Conservation (phyloP, 2,797 vertebrate species). For the Parambassis ranga region DNA sequence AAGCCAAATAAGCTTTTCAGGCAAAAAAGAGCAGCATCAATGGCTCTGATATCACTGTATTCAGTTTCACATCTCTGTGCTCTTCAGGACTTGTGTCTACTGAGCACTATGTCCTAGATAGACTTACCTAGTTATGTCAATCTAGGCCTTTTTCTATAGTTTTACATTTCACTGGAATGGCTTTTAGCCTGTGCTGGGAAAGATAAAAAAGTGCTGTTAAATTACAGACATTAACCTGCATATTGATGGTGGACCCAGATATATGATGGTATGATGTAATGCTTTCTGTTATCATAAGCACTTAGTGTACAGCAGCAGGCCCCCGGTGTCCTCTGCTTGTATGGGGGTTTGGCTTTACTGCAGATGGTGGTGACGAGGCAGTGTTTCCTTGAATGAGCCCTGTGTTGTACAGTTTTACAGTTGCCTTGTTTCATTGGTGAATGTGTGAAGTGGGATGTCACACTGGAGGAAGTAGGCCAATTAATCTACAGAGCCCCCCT, state of each 20-base stretch:
- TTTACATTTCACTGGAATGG: constrained; percentile 35
- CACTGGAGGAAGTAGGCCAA: constrained; percentile 29
- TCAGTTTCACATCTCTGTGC: constrained; percentile 19
- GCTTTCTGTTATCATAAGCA: constrained; percentile 30
- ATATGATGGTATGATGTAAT: constrained; percentile 26
- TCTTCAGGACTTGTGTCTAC: constrained; percentile 10
- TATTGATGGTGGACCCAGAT: constrained; percentile 24
- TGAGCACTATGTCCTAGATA: constrained; percentile 10
- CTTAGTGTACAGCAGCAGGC: constrained; percentile 6
- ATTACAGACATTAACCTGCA: constrained; percentile 31
- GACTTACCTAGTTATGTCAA: constrained; percentile 32
- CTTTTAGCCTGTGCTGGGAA: constrained; percentile 6
- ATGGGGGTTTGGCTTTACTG: constrained; percentile 21
- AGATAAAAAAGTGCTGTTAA: constrained; percentile 18
- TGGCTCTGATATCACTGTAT: constrained; percentile 25
- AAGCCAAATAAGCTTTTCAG: background rate
- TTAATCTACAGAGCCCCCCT: constrained; percentile 24
- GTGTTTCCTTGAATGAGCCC: constrained; percentile 13
- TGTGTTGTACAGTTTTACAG: constrained; percentile 21
- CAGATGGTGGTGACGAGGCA: constrained; percentile 9
- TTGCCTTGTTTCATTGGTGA: constrained; percentile 29
- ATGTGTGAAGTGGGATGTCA: constrained; percentile 30
- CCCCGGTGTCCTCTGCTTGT: background rate
- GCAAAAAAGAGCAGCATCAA: constrained; percentile 1
- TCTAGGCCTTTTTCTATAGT: constrained; percentile 10